Evolutionary conservation across 2,113 vertebrate genomes (phyloP).

Genomic region (Dipodomys ordii): DNA sequence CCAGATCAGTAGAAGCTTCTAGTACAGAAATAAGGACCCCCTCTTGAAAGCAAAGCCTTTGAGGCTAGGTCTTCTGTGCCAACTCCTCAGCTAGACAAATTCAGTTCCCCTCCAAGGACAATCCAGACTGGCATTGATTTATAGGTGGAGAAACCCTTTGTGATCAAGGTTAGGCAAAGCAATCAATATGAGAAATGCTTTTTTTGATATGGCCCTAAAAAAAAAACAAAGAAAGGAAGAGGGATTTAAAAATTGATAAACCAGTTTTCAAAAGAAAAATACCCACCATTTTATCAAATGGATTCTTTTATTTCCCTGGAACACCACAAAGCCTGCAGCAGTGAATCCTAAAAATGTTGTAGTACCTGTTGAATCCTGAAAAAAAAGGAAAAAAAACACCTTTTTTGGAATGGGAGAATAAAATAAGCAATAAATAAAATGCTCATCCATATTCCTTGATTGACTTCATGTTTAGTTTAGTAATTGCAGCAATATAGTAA

Average conservation of each 20-base stretch:
- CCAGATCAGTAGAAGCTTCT: not conserved
- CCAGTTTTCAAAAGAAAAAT: slow-evolving; percentile 33
- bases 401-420: slow-evolving; percentile 26
- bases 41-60: not conserved
- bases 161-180: not conserved
- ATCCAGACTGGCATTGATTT: not conserved
- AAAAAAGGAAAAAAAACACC: slow-evolving; percentile 14
- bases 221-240: slow-evolving; percentile 1
- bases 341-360: slow-evolving; percentile 99
- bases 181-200: not conserved
- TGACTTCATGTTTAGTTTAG: slow-evolving; percentile 6
- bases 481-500: not conserved
- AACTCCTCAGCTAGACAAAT: not conserved
- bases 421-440: not conserved
- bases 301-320: slow-evolving; percentile 99
- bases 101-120: not conserved
- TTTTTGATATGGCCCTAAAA: not conserved
- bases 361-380: slow-evolving; percentile 94
- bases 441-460: not conserved
- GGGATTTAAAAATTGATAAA: not conserved
- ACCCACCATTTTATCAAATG: slow-evolving; percentile 97
- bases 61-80: not conserved
- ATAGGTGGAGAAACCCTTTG: slow-evolving; percentile 39
- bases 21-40: not conserved
- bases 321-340: slow-evolving; percentile 97